phyloP scores from a whole-genome alignment of 2,888 invertebrate species.

The Phasia obesa region DNA sequence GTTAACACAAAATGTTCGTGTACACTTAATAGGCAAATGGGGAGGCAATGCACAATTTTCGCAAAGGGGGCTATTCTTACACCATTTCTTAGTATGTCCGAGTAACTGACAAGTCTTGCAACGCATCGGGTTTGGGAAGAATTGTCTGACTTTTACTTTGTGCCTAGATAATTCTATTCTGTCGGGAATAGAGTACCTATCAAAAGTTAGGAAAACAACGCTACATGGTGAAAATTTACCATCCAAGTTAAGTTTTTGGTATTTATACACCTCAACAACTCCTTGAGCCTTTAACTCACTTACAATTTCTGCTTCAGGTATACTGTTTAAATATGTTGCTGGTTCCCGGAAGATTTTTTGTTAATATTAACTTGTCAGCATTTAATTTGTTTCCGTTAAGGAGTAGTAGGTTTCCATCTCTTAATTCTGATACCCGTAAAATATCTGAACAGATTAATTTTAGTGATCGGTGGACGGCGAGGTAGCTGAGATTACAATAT shows the following conservation, averaged over 20 bases:
- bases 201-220: neutral
- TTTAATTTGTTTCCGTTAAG: neutral
- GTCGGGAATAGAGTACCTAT: neutral
- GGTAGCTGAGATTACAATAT: neutral
- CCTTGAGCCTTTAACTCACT: neutral
- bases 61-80: conserved; percentile 32
- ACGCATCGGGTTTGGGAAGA: conserved; percentile 49
- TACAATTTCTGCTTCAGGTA: too few relatives aligned
- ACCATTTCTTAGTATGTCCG: conserved; percentile 53
- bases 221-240: neutral
- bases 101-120: conserved; percentile 46
- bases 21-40: conserved; percentile 12
- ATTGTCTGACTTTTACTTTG: conserved; percentile 27
- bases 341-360: neutral
- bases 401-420: neutral
- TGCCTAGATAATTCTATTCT: conserved; percentile 11
- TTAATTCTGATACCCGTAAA: neutral
- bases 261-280: conserved; percentile 11
- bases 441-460: neutral
- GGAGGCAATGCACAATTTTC: conserved; percentile 32
- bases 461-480: neutral
- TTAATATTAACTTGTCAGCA: neutral
- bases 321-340: too few relatives aligned
- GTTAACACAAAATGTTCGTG: conserved; percentile 39
- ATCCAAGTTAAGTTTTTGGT: neutral